Base-by-base conservation (phyloP, 2,888 invertebrate species). In the Perizoma flavofasciatum region DNA sequence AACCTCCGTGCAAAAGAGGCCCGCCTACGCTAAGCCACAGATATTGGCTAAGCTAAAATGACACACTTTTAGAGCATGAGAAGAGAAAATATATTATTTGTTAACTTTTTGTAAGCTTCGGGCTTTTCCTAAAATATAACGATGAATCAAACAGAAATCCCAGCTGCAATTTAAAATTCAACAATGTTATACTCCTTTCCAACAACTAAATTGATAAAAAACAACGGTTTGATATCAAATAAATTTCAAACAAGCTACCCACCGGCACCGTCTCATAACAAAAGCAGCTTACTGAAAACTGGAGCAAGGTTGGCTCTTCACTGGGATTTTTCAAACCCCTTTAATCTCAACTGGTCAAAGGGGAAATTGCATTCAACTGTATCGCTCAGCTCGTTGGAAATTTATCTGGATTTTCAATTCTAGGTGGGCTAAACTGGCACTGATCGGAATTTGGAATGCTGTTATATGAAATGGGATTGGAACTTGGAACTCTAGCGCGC, bases 261-360 rank as follows among this genome's bases (percentile, higher is more conserved):
- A 58, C 41, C n/a, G n/a, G n/a, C n/a, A n/a, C n/a, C 59, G 52
- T 47, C 46, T 44, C 52, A 33, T 57, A 64, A 59, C 53, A 63
- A 63, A 63, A 60, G 56, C 65, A 52, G 68, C 62, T 61, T 66
- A 57, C 46, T 61, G 34, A 51, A 62, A 69, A 67, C 59, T 67
- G 44, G 67, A 57, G 52, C 63, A 69, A 67, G 67, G 67, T 66
- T 66, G 57, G 44, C 47, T 46, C 59, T n/a, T n/a, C 59, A 49
- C 48, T 46, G 65, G 59, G 63, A 63, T 65, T 65, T 67, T 66
- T 62, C 66, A 59, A 61, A 63, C 64, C 66, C 65, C 65, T 66
- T 61, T 67, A 65, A 65, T 65, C 61, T 65, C 59, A 44, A 52
- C 64, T 57, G 65, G 63, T 62, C 66, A 66, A 67, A 69, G 56